Percentiles rank a stretch among this genome's conserved stretches.
Conservation (phyloP, 2,113 vertebrate species). For the Ginglymostoma cirratum region DNA sequence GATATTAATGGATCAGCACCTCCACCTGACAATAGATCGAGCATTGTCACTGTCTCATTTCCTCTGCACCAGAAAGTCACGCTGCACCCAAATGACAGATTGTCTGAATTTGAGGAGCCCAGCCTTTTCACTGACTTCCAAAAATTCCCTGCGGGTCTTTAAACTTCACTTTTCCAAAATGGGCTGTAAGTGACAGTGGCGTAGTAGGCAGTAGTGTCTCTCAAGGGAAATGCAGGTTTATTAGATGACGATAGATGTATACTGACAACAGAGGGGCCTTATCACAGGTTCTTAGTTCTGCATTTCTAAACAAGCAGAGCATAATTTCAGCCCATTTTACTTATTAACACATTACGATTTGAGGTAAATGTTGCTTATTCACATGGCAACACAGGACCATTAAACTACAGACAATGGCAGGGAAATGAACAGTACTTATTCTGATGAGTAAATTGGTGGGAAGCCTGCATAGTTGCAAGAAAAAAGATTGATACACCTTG, state of each 20-base stretch:
- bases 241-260: neutral
- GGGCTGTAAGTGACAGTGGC: constrained; percentile 14
- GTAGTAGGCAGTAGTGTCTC: neutral
- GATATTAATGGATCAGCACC: constrained; percentile 30
- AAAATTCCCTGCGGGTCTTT: constrained; percentile 15
- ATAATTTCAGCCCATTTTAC: neutral
- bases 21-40: constrained; percentile 4
- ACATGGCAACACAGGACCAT: neutral
- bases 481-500: neutral
- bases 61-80: neutral
- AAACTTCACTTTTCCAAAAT: constrained; percentile 33
- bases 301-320: neutral
- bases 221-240: constrained; percentile 9
- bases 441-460: neutral
- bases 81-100: neutral
- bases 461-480: neutral
- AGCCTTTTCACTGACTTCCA: neutral
- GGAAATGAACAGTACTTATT: neutral
- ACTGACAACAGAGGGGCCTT: constrained; percentile 1
- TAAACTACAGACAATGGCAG: neutral
- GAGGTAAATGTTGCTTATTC: neutral
- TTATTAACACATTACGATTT: neutral
- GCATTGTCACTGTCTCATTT: constrained; percentile 16
- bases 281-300: neutral
- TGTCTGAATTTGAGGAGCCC: constrained; percentile 6